Evolutionary conservation across 2,113 vertebrate species (phyloP), one percentile per base, ranked within the genome.

Genomic region (Callipepla squamata): DNA sequence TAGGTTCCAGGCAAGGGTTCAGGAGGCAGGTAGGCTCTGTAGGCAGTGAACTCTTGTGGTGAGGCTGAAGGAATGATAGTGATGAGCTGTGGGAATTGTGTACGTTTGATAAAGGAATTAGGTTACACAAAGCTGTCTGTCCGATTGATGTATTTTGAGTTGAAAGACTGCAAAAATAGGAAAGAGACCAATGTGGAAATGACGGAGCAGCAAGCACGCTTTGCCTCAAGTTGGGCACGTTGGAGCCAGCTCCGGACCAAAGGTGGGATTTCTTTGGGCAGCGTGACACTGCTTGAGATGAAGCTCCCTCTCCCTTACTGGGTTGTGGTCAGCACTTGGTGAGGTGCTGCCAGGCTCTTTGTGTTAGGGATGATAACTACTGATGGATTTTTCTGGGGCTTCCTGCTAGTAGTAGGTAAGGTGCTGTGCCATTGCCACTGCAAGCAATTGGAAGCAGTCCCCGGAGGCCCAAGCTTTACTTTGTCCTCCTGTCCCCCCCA

Each of bases 401-500:
- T 72, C 74, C 55, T 87, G 26, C 58, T 40, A 8, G 57, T 25
- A 53, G 51, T 13, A 47, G 45, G 67, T 57, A 6, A 28, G n/a
- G 72, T 81, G 68, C 40, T 87, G 16, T 9, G 0, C 69, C 58
- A 38, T 30, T 87, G 59, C 40, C 74, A 51, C 17, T 55, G 23
- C 18, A 75, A 34, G 61, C 55, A 77, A 28, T 90, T 90, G 23
- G 40, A 77, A 57, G 23, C 21, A 12, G 25, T 9, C 16, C 5
- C 21, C 42, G 1, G 3, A 32, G 47, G 26, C 42, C 15, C 0
- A 6, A 18, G 32, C 55, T 69, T 87, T 48, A 66, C 16, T 9
- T 72, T 28, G 30, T 55, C 4, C 4, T 72, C 36, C 7, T 2
- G 2, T 26, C 48, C 18, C 10, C 15, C 1, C 0, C 21, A 25